A percentile compares a stretch with the other conserved stretches of the same genome.
Conservation (phyloP, 1,140 invertebrate genomes). For the Dendrolimus punctatus region DNA sequence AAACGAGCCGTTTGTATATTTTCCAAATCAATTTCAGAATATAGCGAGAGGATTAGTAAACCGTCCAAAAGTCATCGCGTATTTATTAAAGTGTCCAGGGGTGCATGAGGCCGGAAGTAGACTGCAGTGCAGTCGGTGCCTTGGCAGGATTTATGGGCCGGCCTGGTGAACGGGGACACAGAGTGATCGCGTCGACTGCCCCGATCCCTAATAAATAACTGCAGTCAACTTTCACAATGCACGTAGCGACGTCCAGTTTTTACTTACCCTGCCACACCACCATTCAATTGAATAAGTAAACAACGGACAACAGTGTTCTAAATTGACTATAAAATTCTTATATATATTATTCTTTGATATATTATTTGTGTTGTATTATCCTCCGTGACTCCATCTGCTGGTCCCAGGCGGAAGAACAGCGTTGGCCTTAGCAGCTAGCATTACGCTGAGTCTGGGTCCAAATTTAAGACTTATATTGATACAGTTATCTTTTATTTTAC, state of each 20-base stretch:
- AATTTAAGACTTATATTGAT: no score
- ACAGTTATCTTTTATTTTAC: no score
- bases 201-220: constrained; percentile 41
- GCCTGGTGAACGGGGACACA: constrained; percentile 25
- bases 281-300: constrained; percentile 15
- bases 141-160: constrained; percentile 28
- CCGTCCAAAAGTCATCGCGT: constrained; percentile 2
- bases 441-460: no score
- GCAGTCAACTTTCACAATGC: constrained; percentile 20
- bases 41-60: neutral
- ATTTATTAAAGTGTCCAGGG: constrained; percentile 8
- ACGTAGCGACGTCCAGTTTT: constrained; percentile 22
- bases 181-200: constrained; percentile 34
- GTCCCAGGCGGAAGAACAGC: no score
- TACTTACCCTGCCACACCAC: constrained; percentile 14
- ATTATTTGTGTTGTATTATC: no score
- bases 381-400: no score
- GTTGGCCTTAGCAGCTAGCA: no score
- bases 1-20: no score
- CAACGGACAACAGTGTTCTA: constrained; percentile 3
- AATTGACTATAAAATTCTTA: neutral
- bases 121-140: constrained; percentile 26
- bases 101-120: constrained; percentile 8
- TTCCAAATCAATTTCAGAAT: neutral
- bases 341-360: neutral